Evolutionary conservation across 2,888 invertebrate genomes (phyloP).

Genomic region (Polietes domitor): DNA sequence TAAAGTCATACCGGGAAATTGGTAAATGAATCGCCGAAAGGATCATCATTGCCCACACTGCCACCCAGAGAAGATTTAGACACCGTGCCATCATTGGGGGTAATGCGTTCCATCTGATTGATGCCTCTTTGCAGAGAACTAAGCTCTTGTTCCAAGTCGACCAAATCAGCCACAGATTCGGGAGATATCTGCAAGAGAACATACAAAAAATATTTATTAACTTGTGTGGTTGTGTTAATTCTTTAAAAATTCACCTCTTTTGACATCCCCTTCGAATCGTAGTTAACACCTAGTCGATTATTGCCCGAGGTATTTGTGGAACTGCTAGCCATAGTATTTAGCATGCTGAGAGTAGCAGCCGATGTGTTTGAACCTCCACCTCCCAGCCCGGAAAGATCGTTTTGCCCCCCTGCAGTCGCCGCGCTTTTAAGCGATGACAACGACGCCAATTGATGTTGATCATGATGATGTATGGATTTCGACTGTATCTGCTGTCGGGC

Average conservation of each 20-base stretch:
- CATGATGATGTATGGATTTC: conserved; percentile 81
- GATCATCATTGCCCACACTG: conserved; percentile 83
- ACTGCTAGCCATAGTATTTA: conserved; percentile 70
- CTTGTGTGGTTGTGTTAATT: too few relatives aligned
- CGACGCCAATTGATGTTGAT: conserved; percentile 73
- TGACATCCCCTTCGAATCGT: conserved; percentile 73
- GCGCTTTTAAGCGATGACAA: conserved; percentile 74
- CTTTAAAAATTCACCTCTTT: conserved; percentile 74
- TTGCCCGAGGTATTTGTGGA: conserved; percentile 65
- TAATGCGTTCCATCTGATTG: conserved; percentile 93
- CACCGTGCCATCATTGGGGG: conserved; percentile 84
- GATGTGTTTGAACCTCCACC: conserved; percentile 62
- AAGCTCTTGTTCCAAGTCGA: conserved; percentile 93
- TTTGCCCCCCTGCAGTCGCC: conserved; percentile 51
- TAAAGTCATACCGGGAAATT: conserved; percentile 79
- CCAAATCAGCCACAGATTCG: conserved; percentile 88
- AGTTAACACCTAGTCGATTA: conserved; percentile 74
- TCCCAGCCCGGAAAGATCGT: conserved; percentile 62
- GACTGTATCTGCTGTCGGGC: conserved; percentile 93
- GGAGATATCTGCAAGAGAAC: conserved; percentile 78
- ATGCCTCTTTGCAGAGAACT: conserved; percentile 92
- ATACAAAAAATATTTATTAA: too few relatives aligned
- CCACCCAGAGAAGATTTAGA: conserved; percentile 29
- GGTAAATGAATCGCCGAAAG: conserved; percentile 89
- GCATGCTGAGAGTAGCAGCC: conserved; percentile 70